Evolutionary conservation across 2,113 vertebrate genomes (phyloP), one percentile per base, ranked within the genome.

Genomic region (Murina feae): DNA sequence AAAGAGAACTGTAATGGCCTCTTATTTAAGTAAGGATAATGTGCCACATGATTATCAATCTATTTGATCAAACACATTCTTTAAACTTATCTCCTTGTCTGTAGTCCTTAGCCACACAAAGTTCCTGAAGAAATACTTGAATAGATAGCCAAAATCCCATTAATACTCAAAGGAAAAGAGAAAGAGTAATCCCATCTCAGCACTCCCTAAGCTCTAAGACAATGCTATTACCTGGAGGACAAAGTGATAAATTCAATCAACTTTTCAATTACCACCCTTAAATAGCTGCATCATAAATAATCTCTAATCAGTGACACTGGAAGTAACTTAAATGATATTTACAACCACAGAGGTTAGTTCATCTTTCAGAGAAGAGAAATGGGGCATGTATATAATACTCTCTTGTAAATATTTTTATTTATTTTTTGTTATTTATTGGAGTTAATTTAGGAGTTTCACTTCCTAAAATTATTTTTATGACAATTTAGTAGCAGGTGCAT

Each of bases 21-120:
- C n/a, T 74, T 68, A 18, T 49, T 90, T 90, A 78, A 84, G 75
- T 60, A 83, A 96, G 72, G 94, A 5, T 17, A 21, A 60, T 63
- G 47, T 6, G 10, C 16, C n/a, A 6, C 1, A 0, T 3, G n/a
- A 32, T 49, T 30, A 65, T 39, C 89, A 7, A 21, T 83, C 65
- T 53, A 2, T 66, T 78, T 86, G 9, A 74, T 47, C 18, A 32
- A 74, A 74, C 39, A 68, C 69, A 69, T 72, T 66, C 81, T 92
- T 81, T 60, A 71, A 87, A 51, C 53, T 44, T 71, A 47, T 78
- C 96, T 93, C 51, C 9, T 16, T 44, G 49, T 49, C 66, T 88
- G 21, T 42, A 39, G 55, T 80, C 72, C 21, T 20, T 37, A 58
- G 28, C 69, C 66, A 25, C 18, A 44, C 53, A 4, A 58, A 92